These are phyloP conservation scores for Diaphora mendica DNA, from an alignment of 2,888 invertebrate species.

Conservation along the genomic window DNA sequence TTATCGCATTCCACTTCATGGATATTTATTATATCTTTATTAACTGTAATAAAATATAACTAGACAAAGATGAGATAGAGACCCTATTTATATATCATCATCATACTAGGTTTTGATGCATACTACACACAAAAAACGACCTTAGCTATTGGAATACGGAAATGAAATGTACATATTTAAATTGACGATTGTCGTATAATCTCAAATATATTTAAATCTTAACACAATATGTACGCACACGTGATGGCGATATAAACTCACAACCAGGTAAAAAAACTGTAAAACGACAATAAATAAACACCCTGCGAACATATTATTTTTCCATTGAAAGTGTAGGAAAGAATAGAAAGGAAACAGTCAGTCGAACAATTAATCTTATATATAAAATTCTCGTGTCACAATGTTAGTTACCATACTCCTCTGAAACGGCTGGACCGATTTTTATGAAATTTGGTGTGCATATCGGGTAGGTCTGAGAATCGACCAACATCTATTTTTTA, in stretches of 20 bases:
- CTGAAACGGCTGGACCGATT: no score
- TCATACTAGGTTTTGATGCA: neutral
- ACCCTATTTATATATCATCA: neutral
- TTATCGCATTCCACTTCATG: slow-evolving; percentile 35
- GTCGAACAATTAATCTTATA: no score
- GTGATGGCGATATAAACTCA: slow-evolving; percentile 11
- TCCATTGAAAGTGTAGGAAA: neutral
- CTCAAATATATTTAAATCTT: slow-evolving; percentile 22
- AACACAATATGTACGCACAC: slow-evolving; percentile 8
- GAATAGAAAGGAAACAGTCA: neutral
- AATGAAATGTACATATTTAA: slow-evolving; percentile 25
- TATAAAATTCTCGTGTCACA: no score
- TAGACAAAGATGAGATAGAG: neutral
- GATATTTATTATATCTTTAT: slow-evolving; percentile 23
- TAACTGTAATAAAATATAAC: neutral
- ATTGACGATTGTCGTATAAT: slow-evolving; percentile 36
- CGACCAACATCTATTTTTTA: no score
- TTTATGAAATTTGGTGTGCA: no score
- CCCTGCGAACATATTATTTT: neutral
- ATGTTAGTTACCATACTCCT: no score
- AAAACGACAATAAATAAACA: neutral
- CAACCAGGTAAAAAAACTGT: neutral
- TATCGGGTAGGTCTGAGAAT: no score
- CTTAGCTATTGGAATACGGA: slow-evolving; percentile 38
- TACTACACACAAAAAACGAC: neutral